These are phyloP conservation scores for Thera obeliscata DNA, from an alignment of 2,888 invertebrate species.

Conservation along the genomic window DNA sequence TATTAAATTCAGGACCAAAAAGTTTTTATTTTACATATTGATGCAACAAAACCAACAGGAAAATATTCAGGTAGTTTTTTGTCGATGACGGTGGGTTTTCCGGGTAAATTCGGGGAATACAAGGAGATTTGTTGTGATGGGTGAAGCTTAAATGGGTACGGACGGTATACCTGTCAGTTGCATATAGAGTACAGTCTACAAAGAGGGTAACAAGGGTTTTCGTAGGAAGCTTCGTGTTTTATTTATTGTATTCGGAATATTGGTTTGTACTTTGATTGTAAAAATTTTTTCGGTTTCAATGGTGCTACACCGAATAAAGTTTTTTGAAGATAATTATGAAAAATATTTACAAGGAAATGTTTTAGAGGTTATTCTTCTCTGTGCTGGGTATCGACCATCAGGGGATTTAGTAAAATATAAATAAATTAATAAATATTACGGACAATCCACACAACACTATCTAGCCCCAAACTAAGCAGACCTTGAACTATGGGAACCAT, in stretches of 20 bases:
- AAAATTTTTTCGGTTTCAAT: not conserved
- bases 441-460: too few relatives aligned
- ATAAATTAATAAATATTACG: too few relatives aligned
- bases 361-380: too few relatives aligned
- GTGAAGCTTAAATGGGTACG: constrained; percentile 16
- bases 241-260: not conserved
- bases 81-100: constrained; percentile 20
- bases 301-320: not conserved
- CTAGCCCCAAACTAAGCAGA: too few relatives aligned
- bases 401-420: too few relatives aligned
- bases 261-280: not conserved
- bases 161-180: constrained; percentile 15
- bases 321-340: not conserved
- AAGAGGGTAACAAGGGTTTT: constrained; percentile 10
- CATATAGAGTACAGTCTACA: constrained; percentile 5
- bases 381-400: too few relatives aligned
- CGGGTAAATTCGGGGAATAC: constrained; percentile 14
- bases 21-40: constrained; percentile 35
- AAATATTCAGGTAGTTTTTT: constrained; percentile 28
- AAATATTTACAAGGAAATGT: not conserved
- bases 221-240: not conserved
- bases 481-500: too few relatives aligned
- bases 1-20: constrained; percentile 47
- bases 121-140: constrained; percentile 24
- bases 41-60: constrained; percentile 20